phyloP scores from a whole-genome alignment of 2,888 invertebrate genomes.

The Athrips mouffetella region DNA sequence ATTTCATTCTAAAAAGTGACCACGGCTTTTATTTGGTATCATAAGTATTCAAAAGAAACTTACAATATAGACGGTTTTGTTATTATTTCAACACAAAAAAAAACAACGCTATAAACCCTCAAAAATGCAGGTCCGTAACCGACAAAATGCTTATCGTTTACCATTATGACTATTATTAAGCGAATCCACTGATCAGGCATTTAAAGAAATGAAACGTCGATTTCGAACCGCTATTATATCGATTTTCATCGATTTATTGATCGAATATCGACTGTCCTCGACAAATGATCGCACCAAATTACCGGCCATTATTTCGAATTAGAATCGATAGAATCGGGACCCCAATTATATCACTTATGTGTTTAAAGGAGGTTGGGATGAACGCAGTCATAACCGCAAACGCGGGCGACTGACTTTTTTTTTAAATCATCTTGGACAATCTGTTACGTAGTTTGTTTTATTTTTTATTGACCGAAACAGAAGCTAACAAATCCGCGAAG shows the following conservation, averaged over 20 bases:
- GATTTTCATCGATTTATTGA: slow-evolving; percentile 77
- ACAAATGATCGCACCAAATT: slow-evolving; percentile 74
- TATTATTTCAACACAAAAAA: slow-evolving; percentile 18
- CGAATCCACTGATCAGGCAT: slow-evolving; percentile 73
- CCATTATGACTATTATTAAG: slow-evolving; percentile 73
- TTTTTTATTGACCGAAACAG: slow-evolving; percentile 29
- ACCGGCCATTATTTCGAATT: slow-evolving; percentile 75
- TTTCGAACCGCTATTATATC: slow-evolving; percentile 68
- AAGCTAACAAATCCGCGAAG: slow-evolving; percentile 18
- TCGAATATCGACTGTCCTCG: slow-evolving; percentile 77
- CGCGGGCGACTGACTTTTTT: slow-evolving; percentile 29
- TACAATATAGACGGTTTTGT: no score
- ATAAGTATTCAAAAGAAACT: no score
- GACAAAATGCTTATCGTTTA: slow-evolving; percentile 62
- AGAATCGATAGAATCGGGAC: slow-evolving; percentile 75
- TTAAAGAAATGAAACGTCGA: slow-evolving; percentile 77
- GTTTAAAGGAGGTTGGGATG: slow-evolving; percentile 75
- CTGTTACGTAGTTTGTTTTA: slow-evolving; percentile 37
- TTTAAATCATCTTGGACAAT: slow-evolving; percentile 23
- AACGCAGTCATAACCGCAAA: slow-evolving; percentile 64
- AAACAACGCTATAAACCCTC: slow-evolving; percentile 18
- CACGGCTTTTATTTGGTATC: no score
- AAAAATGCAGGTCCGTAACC: slow-evolving; percentile 43
- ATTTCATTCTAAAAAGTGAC: not conserved
- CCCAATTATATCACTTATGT: slow-evolving; percentile 78